These are phyloP conservation scores for Hycleus cichorii DNA, from an alignment of 1,140 invertebrate species.

Conservation along the genomic window DNA sequence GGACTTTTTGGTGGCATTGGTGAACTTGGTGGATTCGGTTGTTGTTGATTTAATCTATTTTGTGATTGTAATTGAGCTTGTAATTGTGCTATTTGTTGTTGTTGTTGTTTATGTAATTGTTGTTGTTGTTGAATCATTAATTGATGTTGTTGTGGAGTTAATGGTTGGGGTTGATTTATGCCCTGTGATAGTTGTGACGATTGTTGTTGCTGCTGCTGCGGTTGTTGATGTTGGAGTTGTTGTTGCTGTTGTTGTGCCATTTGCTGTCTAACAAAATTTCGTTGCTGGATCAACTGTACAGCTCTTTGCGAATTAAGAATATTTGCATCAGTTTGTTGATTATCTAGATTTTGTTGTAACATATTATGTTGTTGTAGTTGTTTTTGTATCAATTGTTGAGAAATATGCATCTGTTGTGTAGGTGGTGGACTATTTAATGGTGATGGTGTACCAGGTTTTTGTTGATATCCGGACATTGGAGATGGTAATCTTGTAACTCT, in stretches of 20 bases:
- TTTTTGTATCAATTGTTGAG: conserved; percentile 37
- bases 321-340: conserved; percentile 18
- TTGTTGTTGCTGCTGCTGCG: conserved; percentile 45
- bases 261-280: conserved; percentile 40
- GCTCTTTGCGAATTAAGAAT: conserved; percentile 31
- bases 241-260: conserved; percentile 31
- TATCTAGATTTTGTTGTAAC: conserved; percentile 22
- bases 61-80: conserved; percentile 38
- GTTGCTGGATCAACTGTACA: conserved; percentile 42
- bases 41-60: conserved; percentile 41
- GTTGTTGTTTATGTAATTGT: conserved; percentile 40
- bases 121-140: conserved; percentile 49
- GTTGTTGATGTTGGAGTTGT: conserved; percentile 35
- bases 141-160: conserved; percentile 46
- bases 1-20: conserved; percentile 48
- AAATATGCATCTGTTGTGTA: conserved; percentile 29
- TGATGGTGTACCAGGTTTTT: conserved; percentile 35
- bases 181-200: conserved; percentile 38
- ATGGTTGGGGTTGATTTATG: conserved; percentile 46
- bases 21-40: conserved; percentile 40
- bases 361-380: conserved; percentile 36
- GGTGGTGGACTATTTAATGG: conserved; percentile 37
- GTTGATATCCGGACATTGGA: conserved; percentile 29
- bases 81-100: conserved; percentile 48
- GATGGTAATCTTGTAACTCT: conserved; percentile 23